Conservation (phyloP, 2,797 vertebrate species). For the Etheostoma nigrum region DNA sequence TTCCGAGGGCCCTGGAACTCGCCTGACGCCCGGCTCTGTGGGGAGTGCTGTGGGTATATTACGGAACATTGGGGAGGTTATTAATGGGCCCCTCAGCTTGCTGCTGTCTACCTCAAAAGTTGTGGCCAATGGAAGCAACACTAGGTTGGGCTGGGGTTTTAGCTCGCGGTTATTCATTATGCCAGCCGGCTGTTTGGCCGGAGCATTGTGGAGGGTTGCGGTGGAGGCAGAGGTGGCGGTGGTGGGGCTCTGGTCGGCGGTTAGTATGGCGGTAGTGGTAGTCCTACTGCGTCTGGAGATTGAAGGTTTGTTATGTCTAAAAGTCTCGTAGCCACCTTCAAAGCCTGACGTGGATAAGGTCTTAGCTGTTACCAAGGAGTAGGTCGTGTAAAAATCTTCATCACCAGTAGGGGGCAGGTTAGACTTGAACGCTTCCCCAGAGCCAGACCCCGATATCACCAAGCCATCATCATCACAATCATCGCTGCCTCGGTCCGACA, state of each 20-base stretch:
- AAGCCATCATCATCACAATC: constrained; percentile 99
- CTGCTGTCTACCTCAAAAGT: constrained; percentile 99
- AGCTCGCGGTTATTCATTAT: constrained; percentile 98
- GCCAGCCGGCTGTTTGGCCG: constrained; percentile 94
- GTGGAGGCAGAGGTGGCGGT: constrained; percentile 93
- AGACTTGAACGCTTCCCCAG: constrained; percentile 99
- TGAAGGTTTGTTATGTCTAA: constrained; percentile 98
- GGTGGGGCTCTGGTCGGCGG: constrained; percentile 99
- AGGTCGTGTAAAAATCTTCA: constrained; percentile 99
- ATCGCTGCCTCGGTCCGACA: constrained; percentile 99
- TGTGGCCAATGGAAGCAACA: constrained; percentile 98
- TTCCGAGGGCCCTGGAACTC: constrained; percentile 99
- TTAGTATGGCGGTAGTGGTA: constrained; percentile 94
- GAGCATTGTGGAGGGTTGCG: constrained; percentile 88
- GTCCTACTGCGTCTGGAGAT: constrained; percentile 97
- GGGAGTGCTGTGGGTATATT: constrained; percentile 99
- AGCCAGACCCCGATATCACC: constrained; percentile 99
- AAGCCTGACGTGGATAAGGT: constrained; percentile 99
- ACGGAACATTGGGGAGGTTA: constrained; percentile 99
- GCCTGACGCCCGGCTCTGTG: constrained; percentile 98
- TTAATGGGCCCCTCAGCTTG: constrained; percentile 98
- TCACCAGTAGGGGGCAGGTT: constrained; percentile 99
- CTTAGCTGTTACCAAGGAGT: constrained; percentile 99
- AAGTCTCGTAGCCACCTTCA: constrained; percentile 99
- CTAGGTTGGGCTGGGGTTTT: constrained; percentile 98